Base-by-base conservation (phyloP, 2,113 vertebrate genomes). In the Hydrochoerus hydrochaeris region DNA sequence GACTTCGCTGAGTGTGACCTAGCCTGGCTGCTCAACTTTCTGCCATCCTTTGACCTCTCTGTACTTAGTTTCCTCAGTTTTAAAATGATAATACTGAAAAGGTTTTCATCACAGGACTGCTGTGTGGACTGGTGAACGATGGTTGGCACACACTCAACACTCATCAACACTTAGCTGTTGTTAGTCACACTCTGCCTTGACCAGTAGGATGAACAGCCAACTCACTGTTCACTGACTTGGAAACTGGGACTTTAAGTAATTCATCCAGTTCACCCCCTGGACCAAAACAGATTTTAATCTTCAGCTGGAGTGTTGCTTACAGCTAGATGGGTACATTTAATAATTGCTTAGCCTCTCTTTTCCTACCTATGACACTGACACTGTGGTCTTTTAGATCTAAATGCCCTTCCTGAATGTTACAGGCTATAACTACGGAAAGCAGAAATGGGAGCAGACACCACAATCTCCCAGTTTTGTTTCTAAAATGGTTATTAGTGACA, bases 101-200 rank as follows among this genome's bases (percentile, higher is more conserved):
- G 58, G 26, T 30, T 88, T 60, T 38, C 26, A 7, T 32, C 49
- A 1, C 38, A n/a, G 49, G 3, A 38, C 22, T 57, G 20, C 26
- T 54, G 22, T 6, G n/a, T 78, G 17, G 52, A 85, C 22, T 1
- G 19, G 17, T 89, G 52, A 78, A 13, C 17, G 26, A 35, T 22
- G 35, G 32, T 62, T 62, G 24, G 69, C 22, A 85, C 26, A 32
- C 11, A 30, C 1, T 30, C 46, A 17, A 22, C 57, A 11, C 67
- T 73, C 28, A 44, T 82, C 24, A 88, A 90, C 85, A 35, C 69
- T 82, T 14, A 60, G 84, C 38, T 96, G 38, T 38, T 82, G 80
- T 85, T 30, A 57, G 7, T 44, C 41, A 63, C 5, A 88, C 7
- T 83, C 28, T 92, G 84, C 77, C 44, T 69, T 65, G 28, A 17